Conservation (phyloP, 2,797 vertebrate genomes). For the Myotis pilosus region DNA sequence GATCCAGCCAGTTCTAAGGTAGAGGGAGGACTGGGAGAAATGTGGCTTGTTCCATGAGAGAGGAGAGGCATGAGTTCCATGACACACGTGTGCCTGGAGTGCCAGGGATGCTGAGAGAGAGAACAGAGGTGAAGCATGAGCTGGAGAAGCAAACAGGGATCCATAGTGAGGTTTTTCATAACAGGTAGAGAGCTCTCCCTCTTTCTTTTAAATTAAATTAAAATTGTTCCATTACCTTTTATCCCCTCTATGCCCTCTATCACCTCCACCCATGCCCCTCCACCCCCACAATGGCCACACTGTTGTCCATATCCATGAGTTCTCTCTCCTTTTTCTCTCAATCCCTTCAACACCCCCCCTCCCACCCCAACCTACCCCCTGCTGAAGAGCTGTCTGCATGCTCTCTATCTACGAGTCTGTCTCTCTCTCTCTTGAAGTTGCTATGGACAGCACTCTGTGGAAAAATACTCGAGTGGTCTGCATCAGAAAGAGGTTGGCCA, state of each 20-base stretch:
- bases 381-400: too few species aligned
- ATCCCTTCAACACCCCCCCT: too few species aligned
- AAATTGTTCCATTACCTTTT: neutral
- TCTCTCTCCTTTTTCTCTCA: too few species aligned
- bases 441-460: neutral
- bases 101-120: neutral
- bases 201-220: too few species aligned
- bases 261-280: neutral
- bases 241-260: neutral
- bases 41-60: neutral
- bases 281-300: too few species aligned
- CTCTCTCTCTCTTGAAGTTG: neutral
- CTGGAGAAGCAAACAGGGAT: neutral
- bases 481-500: neutral
- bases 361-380: too few species aligned
- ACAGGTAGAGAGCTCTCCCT: neutral
- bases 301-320: too few species aligned
- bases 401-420: too few species aligned
- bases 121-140: neutral
- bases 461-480: neutral
- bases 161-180: neutral
- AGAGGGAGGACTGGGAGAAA: neutral
- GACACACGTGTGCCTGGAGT: neutral
- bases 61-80: too few species aligned
- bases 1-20: neutral